phyloP scores from a whole-genome alignment of 2,113 vertebrate species.

The Mesocricetus auratus region DNA sequence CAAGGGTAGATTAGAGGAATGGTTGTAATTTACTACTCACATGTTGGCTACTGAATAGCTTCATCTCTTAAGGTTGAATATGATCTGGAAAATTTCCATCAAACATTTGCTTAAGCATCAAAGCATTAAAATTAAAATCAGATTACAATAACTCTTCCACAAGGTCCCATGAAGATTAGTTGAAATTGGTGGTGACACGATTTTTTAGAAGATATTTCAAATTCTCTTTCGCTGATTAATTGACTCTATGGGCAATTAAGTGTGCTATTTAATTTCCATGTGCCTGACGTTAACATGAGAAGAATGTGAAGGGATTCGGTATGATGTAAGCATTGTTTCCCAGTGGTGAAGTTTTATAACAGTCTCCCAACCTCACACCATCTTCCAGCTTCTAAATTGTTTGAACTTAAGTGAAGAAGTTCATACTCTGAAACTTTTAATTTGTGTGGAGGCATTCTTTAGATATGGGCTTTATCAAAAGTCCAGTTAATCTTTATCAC shows the following conservation, averaged over 20 bases:
- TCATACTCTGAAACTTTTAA: slow-evolving; percentile 31
- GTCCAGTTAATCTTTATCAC: neutral
- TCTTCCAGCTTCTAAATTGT: neutral
- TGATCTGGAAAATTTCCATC: neutral
- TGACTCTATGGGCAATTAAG: neutral
- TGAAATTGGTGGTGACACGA: neutral
- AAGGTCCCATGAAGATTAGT: neutral
- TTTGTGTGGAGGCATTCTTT: neutral
- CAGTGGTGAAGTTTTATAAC: neutral
- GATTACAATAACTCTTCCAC: neutral
- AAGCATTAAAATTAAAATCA: slow-evolving; percentile 40
- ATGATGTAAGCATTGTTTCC: neutral
- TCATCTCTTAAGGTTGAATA: slow-evolving; percentile 1
- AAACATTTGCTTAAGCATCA: slow-evolving; percentile 19
- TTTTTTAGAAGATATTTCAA: neutral
- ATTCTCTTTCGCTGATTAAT: slow-evolving; percentile 19
- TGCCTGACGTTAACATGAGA: neutral
- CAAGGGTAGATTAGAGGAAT: neutral
- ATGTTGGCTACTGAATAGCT: neutral
- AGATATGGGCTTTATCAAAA: neutral
- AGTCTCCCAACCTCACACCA: neutral
- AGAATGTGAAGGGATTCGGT: neutral
- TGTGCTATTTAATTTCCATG: neutral
- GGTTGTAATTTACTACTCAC: neutral
- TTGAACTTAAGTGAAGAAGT: neutral